Base-by-base conservation (phyloP, 2,888 invertebrate species). In the Baccha elongata region DNA sequence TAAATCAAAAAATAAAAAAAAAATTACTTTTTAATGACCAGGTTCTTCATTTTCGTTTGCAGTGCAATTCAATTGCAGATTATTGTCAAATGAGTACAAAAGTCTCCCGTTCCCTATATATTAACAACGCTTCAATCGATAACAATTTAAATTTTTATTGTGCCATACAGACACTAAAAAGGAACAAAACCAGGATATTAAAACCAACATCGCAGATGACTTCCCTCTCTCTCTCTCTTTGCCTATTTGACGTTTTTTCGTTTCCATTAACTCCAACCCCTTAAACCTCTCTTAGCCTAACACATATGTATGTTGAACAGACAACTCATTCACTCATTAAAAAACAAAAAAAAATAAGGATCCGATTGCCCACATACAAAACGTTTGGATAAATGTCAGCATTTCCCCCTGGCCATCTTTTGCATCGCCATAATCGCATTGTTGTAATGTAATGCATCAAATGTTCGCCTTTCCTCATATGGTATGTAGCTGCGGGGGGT, bases 361-460 rank as follows among this genome's bases (percentile, higher is more conserved):
- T 62, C 46, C 46, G 11, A 67, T 44, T 64, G 60, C 26, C 46
- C 48, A 46, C 62, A 64, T 67, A 65, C 29, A 78, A 73, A 76
- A 62, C 73, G 60, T 71, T 76, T 81, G 50, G 55, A 75, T 75
- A 71, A 76, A 72, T 76, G 83, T 83, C 78, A 78, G 83, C 58
- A 60, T 76, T 69, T 46, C 46, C 32, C 58, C 71, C 53, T 17
- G 11, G 21, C 64, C 42, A 50, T 46, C 44, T 19, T 72, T 44
- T 44, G 68, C 60, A 67, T 35, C 15, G 29, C 50, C 50, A 83
- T 83, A 83, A 83, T 83, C 83, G 83, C 64, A 83, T 83, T 78
- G 83, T 83, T 78, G 64, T 83, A 76, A 73, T 78, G 64, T 83
- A 76, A 73, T 83, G 83, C 78, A 83, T 83, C 78, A 78, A 81